Evolutionary conservation across 2,797 vertebrate species (phyloP).

Genomic region (Carapus acus): DNA sequence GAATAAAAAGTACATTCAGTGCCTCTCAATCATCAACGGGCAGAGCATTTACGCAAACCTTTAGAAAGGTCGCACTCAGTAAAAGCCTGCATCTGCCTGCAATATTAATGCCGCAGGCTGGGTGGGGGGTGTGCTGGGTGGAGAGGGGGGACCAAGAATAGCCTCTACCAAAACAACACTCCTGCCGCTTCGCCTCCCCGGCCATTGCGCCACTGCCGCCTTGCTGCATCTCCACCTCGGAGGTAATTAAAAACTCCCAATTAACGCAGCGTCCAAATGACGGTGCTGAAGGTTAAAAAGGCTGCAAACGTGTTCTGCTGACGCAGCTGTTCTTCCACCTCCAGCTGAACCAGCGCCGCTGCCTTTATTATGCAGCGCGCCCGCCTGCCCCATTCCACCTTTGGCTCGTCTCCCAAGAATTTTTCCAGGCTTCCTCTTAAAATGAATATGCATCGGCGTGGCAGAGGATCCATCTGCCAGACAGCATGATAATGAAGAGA

Average conservation of each 20-base stretch:
- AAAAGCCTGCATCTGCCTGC: constrained; percentile 59
- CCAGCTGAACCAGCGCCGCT: constrained; percentile 27
- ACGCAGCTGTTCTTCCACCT: constrained; percentile 41
- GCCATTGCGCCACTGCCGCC: no score
- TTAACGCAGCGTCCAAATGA: no score
- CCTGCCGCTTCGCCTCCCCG: no score
- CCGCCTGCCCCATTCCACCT: constrained; percentile 57
- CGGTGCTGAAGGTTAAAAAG: not conserved
- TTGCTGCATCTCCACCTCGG: no score
- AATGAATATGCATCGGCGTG: constrained; percentile 71
- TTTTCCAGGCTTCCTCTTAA: constrained; percentile 67
- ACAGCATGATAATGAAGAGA: constrained; percentile 75
- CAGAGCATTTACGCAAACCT: not conserved
- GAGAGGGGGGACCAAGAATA: constrained; percentile 39
- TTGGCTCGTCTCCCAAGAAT: constrained; percentile 66
- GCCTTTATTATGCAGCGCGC: constrained; percentile 55
- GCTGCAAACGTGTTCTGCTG: constrained; percentile 32
- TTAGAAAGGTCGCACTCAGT: constrained; percentile 55
- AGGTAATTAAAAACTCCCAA: no score
- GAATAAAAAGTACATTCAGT: no score
- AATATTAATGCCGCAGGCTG: constrained; percentile 67
- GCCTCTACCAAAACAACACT: constrained; percentile 22
- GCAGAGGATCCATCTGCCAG: constrained; percentile 68
- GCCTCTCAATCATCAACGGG: no score
- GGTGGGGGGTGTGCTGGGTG: no score